Conservation (phyloP, 2,797 vertebrate genomes). For the Parotocinclus haroldoi region DNA sequence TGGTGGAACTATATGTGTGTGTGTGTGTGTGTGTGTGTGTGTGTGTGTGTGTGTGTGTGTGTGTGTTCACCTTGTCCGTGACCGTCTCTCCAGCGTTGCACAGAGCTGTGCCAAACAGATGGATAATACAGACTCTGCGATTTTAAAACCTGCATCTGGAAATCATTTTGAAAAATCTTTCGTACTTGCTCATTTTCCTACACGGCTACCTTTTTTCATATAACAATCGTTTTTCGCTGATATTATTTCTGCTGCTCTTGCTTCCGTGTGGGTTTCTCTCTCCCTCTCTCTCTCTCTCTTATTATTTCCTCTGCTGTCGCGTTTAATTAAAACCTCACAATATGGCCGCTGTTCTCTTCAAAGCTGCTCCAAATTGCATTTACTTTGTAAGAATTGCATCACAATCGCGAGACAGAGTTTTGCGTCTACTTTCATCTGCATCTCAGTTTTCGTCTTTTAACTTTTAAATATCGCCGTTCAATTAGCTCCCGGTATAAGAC, state of each 20-base stretch:
- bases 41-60: slow-evolving; percentile 11
- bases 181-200: slow-evolving; percentile 15
- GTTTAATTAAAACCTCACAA: slow-evolving; percentile 56
- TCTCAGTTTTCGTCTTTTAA: slow-evolving; percentile 11
- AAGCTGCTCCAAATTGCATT: slow-evolving; percentile 71
- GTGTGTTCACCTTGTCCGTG: slow-evolving; percentile 69
- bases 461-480: slow-evolving; percentile 5
- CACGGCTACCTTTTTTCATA: slow-evolving; percentile 10
- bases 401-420: slow-evolving; percentile 29
- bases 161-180: slow-evolving; percentile 30
- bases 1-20: slow-evolving; percentile 50
- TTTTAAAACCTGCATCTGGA: slow-evolving; percentile 59
- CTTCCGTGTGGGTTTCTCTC: slow-evolving; percentile 21
- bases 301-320: slow-evolving; percentile 46
- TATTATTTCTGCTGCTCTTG: slow-evolving; percentile 51
- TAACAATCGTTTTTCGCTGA: slow-evolving; percentile 49
- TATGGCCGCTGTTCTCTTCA: slow-evolving; percentile 59
- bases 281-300: slow-evolving; percentile 24
- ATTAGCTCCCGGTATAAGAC: not conserved
- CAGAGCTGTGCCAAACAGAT: slow-evolving; percentile 66
- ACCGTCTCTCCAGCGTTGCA: slow-evolving; percentile 61
- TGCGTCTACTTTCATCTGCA: not conserved
- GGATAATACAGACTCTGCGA: slow-evolving; percentile 56
- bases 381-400: slow-evolving; percentile 74
- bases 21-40: slow-evolving; percentile 11